phyloP scores from a whole-genome alignment of 2,888 invertebrate genomes.

The Ormyrus labotus region DNA sequence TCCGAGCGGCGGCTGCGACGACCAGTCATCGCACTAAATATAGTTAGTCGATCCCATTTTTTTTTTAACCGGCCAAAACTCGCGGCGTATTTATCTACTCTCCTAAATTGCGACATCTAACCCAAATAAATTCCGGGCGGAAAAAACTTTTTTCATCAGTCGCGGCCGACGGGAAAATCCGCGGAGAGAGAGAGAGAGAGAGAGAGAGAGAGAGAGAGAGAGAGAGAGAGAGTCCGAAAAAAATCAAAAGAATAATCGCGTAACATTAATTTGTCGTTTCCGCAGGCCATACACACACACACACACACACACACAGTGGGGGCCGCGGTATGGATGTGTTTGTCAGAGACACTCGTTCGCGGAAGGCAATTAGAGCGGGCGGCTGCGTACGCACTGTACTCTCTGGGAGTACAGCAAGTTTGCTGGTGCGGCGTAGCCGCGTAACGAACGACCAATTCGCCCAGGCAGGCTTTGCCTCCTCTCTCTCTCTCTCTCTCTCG shows the following conservation, averaged over 20 bases:
- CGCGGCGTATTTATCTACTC: too few relatives aligned
- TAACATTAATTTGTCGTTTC: constrained; percentile 38
- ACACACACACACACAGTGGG: neutral
- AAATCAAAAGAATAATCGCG: constrained; percentile 16
- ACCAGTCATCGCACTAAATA: too few relatives aligned
- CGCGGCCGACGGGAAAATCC: too few relatives aligned
- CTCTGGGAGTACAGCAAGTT: constrained; percentile 39
- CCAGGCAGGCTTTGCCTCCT: constrained; percentile 16
- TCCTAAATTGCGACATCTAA: too few relatives aligned
- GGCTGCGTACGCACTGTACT: neutral
- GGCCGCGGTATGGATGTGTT: too few relatives aligned
- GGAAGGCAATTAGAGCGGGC: constrained; percentile 66
- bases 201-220: too few relatives aligned
- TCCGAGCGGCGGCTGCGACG: too few relatives aligned
- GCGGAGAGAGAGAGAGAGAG: too few relatives aligned
- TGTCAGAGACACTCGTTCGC: neutral
- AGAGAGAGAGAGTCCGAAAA: neutral
- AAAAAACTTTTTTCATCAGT: too few relatives aligned
- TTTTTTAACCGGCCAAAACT: too few relatives aligned
- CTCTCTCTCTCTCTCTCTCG: constrained; percentile 11
- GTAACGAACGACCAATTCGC: constrained; percentile 55
- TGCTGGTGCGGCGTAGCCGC: constrained; percentile 25
- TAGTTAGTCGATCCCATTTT: too few relatives aligned
- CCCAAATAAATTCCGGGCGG: too few relatives aligned
- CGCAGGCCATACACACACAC: neutral